Evolutionary conservation across 2,888 invertebrate species (phyloP).

Genomic region (Brachynemurus nebulosus): DNA sequence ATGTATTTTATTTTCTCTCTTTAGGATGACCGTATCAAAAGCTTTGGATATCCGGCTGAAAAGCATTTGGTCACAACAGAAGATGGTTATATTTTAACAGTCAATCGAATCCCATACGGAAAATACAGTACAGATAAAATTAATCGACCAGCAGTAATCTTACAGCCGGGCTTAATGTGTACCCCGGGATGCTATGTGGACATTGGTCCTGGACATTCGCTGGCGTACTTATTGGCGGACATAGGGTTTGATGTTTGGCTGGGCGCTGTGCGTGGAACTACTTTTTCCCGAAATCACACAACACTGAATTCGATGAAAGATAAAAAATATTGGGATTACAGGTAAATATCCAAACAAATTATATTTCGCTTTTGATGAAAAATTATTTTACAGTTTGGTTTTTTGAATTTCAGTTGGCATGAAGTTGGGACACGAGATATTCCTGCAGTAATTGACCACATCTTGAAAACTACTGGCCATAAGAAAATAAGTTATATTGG

Average conservation of each 20-base stretch:
- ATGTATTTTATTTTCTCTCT: background rate
- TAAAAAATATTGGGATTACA: background rate
- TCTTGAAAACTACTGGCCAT: constrained; percentile 25
- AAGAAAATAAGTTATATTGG: constrained; percentile 37
- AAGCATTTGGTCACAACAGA: background rate
- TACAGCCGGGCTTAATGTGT: background rate
- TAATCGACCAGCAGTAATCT: background rate
- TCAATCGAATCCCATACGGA: background rate
- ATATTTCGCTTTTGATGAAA: background rate
- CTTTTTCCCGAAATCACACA: background rate
- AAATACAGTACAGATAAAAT: background rate
- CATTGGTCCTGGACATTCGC: background rate
- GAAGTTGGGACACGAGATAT: background rate
- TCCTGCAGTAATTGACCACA: background rate
- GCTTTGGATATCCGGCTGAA: background rate
- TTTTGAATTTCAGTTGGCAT: constrained; percentile 2
- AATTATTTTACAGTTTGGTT: background rate
- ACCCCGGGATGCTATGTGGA: background rate
- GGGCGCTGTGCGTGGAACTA: background rate
- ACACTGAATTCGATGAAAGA: background rate
- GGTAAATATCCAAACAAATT: background rate
- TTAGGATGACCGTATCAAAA: background rate
- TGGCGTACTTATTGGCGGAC: constrained; percentile 1
- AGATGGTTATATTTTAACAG: background rate
- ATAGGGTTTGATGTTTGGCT: constrained; percentile 2